Conservation (phyloP, 2,888 invertebrate genomes). For the Pollenia angustigena region DNA sequence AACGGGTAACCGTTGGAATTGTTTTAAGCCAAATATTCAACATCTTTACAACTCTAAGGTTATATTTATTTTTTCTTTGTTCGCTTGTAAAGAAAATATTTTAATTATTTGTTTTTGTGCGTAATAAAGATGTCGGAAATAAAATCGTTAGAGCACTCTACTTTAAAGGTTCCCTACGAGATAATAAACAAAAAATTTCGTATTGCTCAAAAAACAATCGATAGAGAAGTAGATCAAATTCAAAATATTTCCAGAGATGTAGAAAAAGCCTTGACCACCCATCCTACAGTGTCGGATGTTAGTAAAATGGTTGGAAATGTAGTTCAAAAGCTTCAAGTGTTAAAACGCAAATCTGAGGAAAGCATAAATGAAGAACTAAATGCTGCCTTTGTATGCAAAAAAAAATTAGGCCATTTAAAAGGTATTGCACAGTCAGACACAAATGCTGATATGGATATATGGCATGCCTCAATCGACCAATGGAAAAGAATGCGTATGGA, state of each 20-base stretch:
- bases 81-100: not conserved
- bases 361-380: slow-evolving; percentile 96
- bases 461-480: slow-evolving; percentile 82
- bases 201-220: slow-evolving; percentile 96
- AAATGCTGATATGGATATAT: slow-evolving; percentile 79
- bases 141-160: slow-evolving; percentile 97
- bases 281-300: slow-evolving; percentile 87
- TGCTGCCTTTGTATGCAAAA: slow-evolving; percentile 95
- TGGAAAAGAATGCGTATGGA: slow-evolving; percentile 89
- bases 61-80: slow-evolving; percentile 26
- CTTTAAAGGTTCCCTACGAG: slow-evolving; percentile 99
- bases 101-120: not conserved
- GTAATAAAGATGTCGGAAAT: slow-evolving; percentile 91
- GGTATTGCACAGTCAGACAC: slow-evolving; percentile 81
- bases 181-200: slow-evolving; percentile 98
- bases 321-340: slow-evolving; percentile 93
- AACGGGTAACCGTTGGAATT: not conserved
- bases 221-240: slow-evolving; percentile 96
- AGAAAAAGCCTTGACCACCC: slow-evolving; percentile 85
- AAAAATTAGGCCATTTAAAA: slow-evolving; percentile 94
- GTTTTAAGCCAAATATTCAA: not conserved
- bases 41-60: not conserved
- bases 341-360: slow-evolving; percentile 97
- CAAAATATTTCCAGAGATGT: slow-evolving; percentile 90
- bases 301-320: slow-evolving; percentile 93